Percentiles rank a stretch among this genome's conserved stretches.
Evolutionary conservation across 2,113 vertebrate genomes (phyloP).

Genomic region (Callospermophilus lateralis): DNA sequence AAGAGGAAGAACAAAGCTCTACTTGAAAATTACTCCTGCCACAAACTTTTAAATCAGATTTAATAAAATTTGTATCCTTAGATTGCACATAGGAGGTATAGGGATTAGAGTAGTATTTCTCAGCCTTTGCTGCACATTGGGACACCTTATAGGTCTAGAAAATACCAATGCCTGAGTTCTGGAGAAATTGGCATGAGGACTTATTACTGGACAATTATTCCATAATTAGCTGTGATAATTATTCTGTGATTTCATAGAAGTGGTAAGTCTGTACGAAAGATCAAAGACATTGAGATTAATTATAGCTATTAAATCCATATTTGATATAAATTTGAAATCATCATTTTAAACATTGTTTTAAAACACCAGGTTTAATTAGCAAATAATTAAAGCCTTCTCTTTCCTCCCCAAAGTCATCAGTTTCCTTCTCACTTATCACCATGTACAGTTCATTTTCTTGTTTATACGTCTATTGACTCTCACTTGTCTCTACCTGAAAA

Average conservation of each 20-base stretch:
- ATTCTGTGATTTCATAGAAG: background rate
- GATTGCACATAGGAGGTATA: background rate
- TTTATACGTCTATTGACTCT: background rate
- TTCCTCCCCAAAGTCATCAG: background rate
- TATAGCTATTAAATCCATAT: background rate
- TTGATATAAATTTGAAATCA: background rate
- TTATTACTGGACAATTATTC: background rate
- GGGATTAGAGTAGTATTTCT: background rate
- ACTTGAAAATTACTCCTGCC: background rate
- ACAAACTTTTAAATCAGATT: background rate
- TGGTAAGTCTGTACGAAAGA: background rate
- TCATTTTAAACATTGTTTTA: background rate
- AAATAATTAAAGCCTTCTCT: background rate
- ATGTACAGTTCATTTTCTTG: too few species aligned
- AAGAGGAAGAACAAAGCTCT: background rate
- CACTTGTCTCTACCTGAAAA: background rate
- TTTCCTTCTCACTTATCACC: background rate
- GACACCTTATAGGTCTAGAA: background rate
- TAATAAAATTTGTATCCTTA: background rate
- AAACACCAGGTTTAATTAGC: background rate
- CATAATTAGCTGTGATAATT: background rate
- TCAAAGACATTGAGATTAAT: background rate
- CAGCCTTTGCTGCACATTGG: fast-evolving
- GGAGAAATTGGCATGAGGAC: background rate
- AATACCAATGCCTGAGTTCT: background rate